phyloP scores from a whole-genome alignment of 2,797 vertebrate genomes.

The Ctenochaetus hawaiiensis region DNA sequence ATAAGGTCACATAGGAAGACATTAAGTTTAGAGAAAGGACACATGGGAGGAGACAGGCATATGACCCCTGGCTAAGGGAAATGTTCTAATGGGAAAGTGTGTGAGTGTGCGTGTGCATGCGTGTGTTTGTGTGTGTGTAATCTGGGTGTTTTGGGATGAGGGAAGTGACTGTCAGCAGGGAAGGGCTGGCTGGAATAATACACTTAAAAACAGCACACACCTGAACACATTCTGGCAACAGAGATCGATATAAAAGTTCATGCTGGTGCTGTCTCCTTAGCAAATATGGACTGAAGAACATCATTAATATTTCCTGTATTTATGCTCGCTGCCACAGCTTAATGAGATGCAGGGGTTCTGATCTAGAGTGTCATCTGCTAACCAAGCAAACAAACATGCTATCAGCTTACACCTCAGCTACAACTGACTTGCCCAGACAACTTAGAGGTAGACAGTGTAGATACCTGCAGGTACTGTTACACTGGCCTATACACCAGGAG shows the following conservation, averaged over 20 bases:
- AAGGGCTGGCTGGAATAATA: constrained; percentile 30
- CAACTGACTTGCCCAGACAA: constrained; percentile 16
- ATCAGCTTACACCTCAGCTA: constrained; percentile 39
- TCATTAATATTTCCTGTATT: not conserved
- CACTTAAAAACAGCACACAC: constrained; percentile 21
- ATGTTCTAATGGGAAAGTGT: constrained; percentile 7
- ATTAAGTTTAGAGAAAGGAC: constrained; percentile 13
- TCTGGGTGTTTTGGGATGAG: constrained; percentile 1
- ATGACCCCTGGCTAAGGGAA: constrained; percentile 31
- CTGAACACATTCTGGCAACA: not conserved
- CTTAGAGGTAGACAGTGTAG: not conserved
- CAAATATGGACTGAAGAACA: not conserved
- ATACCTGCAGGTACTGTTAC: constrained; percentile 69
- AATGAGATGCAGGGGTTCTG: not conserved
- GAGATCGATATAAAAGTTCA: not conserved
- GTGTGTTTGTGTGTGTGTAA: not conserved
- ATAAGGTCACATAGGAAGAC: constrained; percentile 21
- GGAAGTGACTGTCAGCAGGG: constrained; percentile 51
- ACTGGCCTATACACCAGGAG: constrained; percentile 30
- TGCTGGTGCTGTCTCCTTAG: not conserved
- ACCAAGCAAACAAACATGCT: constrained; percentile 14
- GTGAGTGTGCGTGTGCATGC: constrained; percentile 32
- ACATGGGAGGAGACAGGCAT: constrained; percentile 22
- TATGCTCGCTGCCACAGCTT: not conserved
- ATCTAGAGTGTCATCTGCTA: constrained; percentile 38